phyloP scores from a whole-genome alignment of 2,888 invertebrate species.

The Heliconius hortense region DNA sequence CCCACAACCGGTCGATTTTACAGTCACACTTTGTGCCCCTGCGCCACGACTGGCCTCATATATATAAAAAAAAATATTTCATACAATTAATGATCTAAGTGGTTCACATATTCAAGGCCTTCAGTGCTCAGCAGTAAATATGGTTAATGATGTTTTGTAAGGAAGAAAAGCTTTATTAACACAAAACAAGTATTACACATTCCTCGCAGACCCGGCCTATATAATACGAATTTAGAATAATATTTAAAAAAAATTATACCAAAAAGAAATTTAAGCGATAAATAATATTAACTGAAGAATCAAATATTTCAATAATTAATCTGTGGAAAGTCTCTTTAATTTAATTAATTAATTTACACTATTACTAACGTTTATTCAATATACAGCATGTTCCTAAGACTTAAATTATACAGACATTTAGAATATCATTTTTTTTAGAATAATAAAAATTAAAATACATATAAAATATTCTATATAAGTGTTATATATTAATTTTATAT shows the following conservation, averaged over 20 bases:
- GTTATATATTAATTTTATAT: neutral
- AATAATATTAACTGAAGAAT: no score
- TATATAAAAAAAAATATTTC: no score
- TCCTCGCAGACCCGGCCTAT: neutral
- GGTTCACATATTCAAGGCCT: no score
- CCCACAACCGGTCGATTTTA: no score
- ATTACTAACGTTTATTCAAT: neutral
- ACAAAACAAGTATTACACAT: neutral
- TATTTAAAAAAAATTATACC: neutral
- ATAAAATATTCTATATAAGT: neutral
- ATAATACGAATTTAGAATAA: neutral
- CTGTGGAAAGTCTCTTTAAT: neutral
- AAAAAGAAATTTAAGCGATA: neutral
- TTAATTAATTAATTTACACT: neutral
- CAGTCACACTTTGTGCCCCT: no score
- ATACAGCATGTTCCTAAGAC: neutral
- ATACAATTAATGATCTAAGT: no score
- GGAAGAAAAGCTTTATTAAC: no score
- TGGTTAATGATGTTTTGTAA: no score
- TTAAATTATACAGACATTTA: neutral
- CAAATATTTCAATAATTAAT: neutral
- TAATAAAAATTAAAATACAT: neutral
- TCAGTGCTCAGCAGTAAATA: no score
- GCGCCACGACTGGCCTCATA: no score
- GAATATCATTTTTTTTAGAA: neutral